phyloP scores from a whole-genome alignment of 2,888 invertebrate species.

The Dryomyza anilis region DNA sequence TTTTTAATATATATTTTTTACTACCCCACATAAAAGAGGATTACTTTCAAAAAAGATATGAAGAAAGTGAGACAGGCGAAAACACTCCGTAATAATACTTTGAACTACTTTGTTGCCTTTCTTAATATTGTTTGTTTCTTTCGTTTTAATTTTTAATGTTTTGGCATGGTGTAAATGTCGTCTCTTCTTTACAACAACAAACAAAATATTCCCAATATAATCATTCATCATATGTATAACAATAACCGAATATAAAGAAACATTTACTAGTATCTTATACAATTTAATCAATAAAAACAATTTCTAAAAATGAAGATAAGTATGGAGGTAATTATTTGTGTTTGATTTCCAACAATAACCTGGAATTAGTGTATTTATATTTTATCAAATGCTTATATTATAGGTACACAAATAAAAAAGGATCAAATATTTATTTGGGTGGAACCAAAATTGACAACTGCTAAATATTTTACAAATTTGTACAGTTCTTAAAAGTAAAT shows the following conservation, averaged over 20 bases:
- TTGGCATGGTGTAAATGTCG: slow-evolving; percentile 2
- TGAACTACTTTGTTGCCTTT: neutral
- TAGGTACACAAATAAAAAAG: too few relatives aligned
- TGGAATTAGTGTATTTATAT: too few relatives aligned
- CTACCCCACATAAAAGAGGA: neutral
- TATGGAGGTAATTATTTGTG: slow-evolving; percentile 12
- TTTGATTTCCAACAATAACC: slow-evolving; percentile 14
- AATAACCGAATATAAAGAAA: slow-evolving; percentile 8
- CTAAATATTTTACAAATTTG: too few relatives aligned
- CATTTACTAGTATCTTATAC: slow-evolving; percentile 4
- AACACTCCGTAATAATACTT: neutral
- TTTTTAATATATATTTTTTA: slow-evolving; percentile 33
- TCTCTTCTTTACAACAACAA: slow-evolving; percentile 6
- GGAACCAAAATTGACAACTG: too few relatives aligned
- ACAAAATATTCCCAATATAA: slow-evolving; percentile 11
- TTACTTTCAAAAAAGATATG: neutral
- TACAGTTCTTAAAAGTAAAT: too few relatives aligned
- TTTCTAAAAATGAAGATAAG: neutral
- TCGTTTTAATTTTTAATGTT: neutral
- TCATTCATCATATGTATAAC: slow-evolving; percentile 10
- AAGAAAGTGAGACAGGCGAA: slow-evolving; percentile 2
- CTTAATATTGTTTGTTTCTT: slow-evolving; percentile 7
- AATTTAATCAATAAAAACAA: slow-evolving; percentile 11
- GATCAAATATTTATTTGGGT: too few relatives aligned
- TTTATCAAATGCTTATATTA: too few relatives aligned